phyloP scores from a whole-genome alignment of 2,797 vertebrate species.

The Microctenopoma stevenorrisi region DNA sequence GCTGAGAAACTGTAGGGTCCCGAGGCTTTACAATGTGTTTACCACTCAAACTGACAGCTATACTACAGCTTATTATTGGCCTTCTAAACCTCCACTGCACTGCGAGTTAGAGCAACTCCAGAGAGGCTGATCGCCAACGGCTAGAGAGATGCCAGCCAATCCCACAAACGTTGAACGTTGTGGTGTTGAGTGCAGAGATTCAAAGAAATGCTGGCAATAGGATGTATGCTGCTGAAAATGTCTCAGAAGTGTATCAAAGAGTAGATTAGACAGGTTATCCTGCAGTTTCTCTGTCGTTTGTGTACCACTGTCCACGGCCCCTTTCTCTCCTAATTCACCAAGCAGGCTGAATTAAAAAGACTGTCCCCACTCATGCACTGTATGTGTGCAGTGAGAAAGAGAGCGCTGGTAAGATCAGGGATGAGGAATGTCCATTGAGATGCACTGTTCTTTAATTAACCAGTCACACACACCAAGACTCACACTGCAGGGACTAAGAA shows the following conservation, averaged over 20 bases:
- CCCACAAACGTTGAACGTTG: constrained; percentile 46
- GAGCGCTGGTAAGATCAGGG: constrained; percentile 59
- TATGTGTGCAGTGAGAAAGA: constrained; percentile 37
- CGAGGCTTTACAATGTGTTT: constrained; percentile 79
- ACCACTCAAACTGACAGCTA: constrained; percentile 77
- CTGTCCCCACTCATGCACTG: constrained; percentile 41
- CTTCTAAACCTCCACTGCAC: constrained; percentile 69
- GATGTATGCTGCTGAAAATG: constrained; percentile 16
- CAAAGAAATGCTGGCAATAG: constrained; percentile 49
- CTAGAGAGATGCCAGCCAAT: constrained; percentile 47
- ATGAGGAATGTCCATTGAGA: constrained; percentile 76
- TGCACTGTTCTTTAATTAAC: constrained; percentile 77
- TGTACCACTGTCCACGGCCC: constrained; percentile 34
- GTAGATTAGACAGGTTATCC: constrained; percentile 51
- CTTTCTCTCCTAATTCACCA: constrained; percentile 59
- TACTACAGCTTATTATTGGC: constrained; percentile 77
- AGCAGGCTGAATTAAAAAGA: constrained; percentile 56
- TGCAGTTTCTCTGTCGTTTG: constrained; percentile 47
- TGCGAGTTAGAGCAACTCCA: constrained; percentile 68
- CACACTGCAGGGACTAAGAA: constrained; percentile 65
- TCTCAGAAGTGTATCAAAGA: constrained; percentile 35
- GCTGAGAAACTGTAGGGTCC: constrained; percentile 67
- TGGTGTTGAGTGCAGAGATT: constrained; percentile 45
- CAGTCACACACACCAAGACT: constrained; percentile 31
- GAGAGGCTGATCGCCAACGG: constrained; percentile 63